Conservation (phyloP, 2,113 vertebrate genomes). For the Oreotrochilus melanogaster region DNA sequence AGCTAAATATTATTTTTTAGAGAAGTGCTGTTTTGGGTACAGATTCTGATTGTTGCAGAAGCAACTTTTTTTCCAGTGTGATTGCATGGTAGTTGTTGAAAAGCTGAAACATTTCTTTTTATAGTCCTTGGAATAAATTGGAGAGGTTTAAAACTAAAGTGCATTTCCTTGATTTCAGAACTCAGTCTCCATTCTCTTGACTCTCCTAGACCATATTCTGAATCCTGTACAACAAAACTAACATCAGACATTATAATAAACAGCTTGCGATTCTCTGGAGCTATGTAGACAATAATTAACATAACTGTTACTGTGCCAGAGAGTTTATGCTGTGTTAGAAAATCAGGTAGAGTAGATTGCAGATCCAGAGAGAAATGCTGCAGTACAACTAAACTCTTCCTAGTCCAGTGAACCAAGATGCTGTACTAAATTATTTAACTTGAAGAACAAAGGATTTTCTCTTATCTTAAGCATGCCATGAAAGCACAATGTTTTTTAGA, state of each 20-base stretch:
- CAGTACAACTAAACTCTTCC: not conserved
- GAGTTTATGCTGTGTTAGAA: not conserved
- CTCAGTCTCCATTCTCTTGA: not conserved
- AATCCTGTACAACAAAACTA: not conserved
- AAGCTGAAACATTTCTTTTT: not conserved
- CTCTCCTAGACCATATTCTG: not conserved
- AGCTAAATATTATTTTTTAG: not conserved
- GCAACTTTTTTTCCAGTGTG: rapidly evolving
- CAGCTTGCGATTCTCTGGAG: not conserved
- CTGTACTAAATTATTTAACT: not conserved
- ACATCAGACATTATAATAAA: not conserved
- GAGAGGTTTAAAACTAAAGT: not conserved
- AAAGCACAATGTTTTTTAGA: slow-evolving; percentile 1
- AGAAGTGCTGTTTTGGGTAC: not conserved
- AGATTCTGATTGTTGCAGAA: not conserved
- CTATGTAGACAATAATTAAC: not conserved
- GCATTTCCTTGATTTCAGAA: not conserved
- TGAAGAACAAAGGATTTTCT: not conserved
- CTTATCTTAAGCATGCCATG: not conserved
- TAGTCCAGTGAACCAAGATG: not conserved
- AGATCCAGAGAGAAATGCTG: not conserved
- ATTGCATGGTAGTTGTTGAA: not conserved
- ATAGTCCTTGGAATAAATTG: not conserved
- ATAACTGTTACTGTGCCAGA: not conserved
- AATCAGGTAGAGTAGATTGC: not conserved